Evolutionary conservation across 2,113 vertebrate genomes (phyloP).

Genomic region (Forbesichthys papilliferus): DNA sequence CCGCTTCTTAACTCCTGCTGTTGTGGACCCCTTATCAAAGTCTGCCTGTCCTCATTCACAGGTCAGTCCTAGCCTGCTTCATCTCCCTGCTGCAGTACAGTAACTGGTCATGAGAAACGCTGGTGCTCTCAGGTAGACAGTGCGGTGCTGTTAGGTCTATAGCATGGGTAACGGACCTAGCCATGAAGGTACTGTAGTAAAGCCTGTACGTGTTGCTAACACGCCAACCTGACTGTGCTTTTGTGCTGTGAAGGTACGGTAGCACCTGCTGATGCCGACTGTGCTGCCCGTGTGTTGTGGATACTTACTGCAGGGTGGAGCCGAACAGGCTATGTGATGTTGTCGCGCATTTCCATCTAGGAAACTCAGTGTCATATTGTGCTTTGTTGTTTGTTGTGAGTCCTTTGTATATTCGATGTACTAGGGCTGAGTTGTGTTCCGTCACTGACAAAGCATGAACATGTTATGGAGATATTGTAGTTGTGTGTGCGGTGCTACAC

Average conservation of each 20-base stretch:
- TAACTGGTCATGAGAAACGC: slow-evolving; percentile 61
- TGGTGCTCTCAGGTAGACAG: slow-evolving; percentile 49
- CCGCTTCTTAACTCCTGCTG: slow-evolving; percentile 69
- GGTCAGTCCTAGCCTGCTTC: slow-evolving; percentile 72
- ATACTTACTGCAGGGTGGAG: slow-evolving; percentile 30
- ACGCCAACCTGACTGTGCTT: slow-evolving; percentile 53
- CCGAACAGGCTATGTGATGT: slow-evolving; percentile 63
- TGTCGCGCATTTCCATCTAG: slow-evolving; percentile 53
- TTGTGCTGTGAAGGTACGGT: slow-evolving; percentile 32
- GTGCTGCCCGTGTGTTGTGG: slow-evolving; percentile 30
- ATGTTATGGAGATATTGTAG: not conserved
- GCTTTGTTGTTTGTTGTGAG: slow-evolving; percentile 30
- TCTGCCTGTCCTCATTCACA: slow-evolving; percentile 78
- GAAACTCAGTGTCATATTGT: slow-evolving; percentile 41
- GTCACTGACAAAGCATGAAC: slow-evolving; percentile 55
- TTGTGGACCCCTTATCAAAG: slow-evolving; percentile 70
- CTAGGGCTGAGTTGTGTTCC: slow-evolving; percentile 34
- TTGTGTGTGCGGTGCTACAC: not conserved
- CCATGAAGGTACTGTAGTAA: slow-evolving; percentile 73
- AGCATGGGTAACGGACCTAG: slow-evolving; percentile 76
- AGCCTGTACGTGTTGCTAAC: slow-evolving; percentile 35
- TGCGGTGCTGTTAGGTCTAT: slow-evolving; percentile 41
- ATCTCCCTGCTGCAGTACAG: slow-evolving; percentile 23
- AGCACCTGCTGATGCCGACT: slow-evolving; percentile 53
- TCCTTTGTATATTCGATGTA: slow-evolving; percentile 19